These are phyloP conservation scores for Hippocampus kuda DNA, from an alignment of 2,797 vertebrate genomes.

Conservation along the genomic window DNA sequence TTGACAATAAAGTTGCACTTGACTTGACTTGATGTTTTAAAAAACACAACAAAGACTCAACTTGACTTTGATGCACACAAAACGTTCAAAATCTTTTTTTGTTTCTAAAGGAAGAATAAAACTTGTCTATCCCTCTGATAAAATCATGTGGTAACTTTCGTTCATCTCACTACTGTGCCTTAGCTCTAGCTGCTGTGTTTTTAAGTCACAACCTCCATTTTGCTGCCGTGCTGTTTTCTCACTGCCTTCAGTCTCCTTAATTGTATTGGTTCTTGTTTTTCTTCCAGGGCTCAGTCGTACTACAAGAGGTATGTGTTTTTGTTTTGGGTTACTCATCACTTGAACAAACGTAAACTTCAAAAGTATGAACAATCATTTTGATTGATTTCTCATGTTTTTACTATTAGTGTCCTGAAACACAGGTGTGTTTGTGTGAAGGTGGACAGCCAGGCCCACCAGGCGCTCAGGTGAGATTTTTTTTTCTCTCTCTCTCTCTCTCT, in stretches of 20 bases:
- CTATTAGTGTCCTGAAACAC: conserved; percentile 66
- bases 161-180: too few relatives aligned
- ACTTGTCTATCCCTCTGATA: too few relatives aligned
- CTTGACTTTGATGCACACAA: too few relatives aligned
- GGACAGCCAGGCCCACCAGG: conserved; percentile 71
- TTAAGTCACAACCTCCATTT: too few relatives aligned
- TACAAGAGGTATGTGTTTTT: conserved; percentile 50
- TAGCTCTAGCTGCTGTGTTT: too few relatives aligned
- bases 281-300: conserved; percentile 50
- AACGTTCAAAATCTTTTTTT: too few relatives aligned
- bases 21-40: too few relatives aligned
- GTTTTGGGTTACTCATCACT: background rate
- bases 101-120: too few relatives aligned
- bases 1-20: too few relatives aligned
- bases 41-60: too few relatives aligned
- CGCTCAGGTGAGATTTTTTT: conserved; percentile 74
- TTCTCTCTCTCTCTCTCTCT: too few relatives aligned
- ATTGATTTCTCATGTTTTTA: background rate
- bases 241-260: background rate
- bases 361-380: background rate
- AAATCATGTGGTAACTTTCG: too few relatives aligned
- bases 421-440: conserved; percentile 72
- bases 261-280: background rate
- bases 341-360: background rate
- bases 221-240: background rate